phyloP scores from a whole-genome alignment of 2,797 vertebrate genomes.

The Manis javanica region DNA sequence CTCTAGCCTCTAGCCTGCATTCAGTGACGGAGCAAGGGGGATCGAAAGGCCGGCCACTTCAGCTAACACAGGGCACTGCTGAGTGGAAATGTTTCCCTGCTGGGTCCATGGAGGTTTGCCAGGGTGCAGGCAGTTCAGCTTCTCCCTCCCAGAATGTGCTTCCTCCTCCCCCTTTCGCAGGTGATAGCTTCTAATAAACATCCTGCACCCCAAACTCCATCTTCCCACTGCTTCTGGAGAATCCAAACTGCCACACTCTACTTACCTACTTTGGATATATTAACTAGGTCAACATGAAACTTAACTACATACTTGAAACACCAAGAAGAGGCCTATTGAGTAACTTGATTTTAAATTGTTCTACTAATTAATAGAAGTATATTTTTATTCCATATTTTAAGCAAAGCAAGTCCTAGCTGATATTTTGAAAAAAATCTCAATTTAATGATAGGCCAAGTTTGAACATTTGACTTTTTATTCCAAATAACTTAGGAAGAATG shows the following conservation, averaged over 20 bases:
- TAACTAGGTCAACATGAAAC: conserved; percentile 20
- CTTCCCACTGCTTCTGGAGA: background rate
- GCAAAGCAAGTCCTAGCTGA: background rate
- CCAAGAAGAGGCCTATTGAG: conserved; percentile 1
- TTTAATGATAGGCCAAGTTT: conserved; percentile 13
- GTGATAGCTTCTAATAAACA: background rate
- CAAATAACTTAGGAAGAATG: background rate
- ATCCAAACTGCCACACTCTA: background rate
- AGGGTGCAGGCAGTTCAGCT: background rate
- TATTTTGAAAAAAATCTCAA: background rate
- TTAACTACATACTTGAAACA: conserved; percentile 47
- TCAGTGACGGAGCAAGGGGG: background rate
- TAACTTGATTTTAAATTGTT: conserved; percentile 23
- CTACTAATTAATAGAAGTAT: conserved; percentile 20
- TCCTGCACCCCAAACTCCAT: background rate
- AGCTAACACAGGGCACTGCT: background rate
- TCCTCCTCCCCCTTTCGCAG: background rate
- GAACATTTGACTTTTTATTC: conserved; percentile 48
- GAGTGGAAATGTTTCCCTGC: background rate
- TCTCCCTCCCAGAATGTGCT: background rate
- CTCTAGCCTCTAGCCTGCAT: background rate
- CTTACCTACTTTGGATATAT: background rate
- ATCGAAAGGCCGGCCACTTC: background rate
- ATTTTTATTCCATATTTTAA: conserved; percentile 59
- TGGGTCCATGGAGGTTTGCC: background rate